phyloP scores from a whole-genome alignment of 2,888 invertebrate genomes.

The Nipponacmea schrenckii region DNA sequence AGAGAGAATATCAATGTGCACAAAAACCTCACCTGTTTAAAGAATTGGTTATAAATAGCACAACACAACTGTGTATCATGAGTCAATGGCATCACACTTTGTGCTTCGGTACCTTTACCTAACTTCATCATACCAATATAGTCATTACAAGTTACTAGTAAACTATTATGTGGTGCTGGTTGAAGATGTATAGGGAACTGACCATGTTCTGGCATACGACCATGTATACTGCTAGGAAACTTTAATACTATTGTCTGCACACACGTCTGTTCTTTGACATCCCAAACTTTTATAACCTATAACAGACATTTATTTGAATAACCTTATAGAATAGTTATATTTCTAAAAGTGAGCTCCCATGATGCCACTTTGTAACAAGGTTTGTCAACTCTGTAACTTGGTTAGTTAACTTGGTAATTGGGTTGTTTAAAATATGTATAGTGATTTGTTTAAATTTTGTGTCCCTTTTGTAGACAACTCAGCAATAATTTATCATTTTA shows the following conservation, averaged over 20 bases:
- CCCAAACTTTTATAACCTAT: slow-evolving; percentile 67
- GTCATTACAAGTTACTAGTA: slow-evolving; percentile 66
- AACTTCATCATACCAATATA: slow-evolving; percentile 61
- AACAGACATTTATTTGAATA: slow-evolving; percentile 4
- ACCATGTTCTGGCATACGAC: slow-evolving; percentile 66
- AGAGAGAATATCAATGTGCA: too few relatives aligned
- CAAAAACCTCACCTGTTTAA: slow-evolving; percentile 59
- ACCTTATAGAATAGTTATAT: too few relatives aligned
- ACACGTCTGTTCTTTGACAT: slow-evolving; percentile 64
- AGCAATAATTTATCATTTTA: too few relatives aligned
- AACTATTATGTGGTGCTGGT: slow-evolving; percentile 47
- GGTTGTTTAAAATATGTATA: too few relatives aligned
- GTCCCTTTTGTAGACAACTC: too few relatives aligned
- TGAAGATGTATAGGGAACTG: slow-evolving; percentile 63
- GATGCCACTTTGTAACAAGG: too few relatives aligned
- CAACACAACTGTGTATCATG: slow-evolving; percentile 64
- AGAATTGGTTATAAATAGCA: slow-evolving; percentile 65
- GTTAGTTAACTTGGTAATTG: too few relatives aligned
- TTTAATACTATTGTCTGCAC: slow-evolving; percentile 64
- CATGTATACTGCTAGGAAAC: slow-evolving; percentile 63
- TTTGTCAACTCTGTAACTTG: too few relatives aligned
- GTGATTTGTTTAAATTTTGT: too few relatives aligned
- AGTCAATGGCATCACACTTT: slow-evolving; percentile 48
- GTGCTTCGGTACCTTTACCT: slow-evolving; percentile 53
- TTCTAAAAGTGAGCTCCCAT: too few relatives aligned